Base-by-base conservation (phyloP, 2,797 vertebrate species). In the Galago senegalensis region DNA sequence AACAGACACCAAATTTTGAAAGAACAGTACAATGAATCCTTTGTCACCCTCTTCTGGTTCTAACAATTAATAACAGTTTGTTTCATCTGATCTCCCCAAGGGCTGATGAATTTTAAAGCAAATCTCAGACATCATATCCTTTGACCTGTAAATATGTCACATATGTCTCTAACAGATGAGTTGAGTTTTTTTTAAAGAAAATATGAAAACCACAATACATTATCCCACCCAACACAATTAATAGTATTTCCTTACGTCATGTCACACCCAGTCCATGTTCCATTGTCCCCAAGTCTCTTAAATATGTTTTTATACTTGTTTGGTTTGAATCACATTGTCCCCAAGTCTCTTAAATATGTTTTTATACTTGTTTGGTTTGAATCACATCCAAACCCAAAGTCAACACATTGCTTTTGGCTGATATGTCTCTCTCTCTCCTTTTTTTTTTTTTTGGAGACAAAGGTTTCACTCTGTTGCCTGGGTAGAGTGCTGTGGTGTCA, bases 341-440 rank as follows among this genome's bases (percentile, higher is more conserved):
- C n/a, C 16, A 65, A 1, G 81, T 95, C 60, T 91, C 67, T 95
- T 89, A 75, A 91, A 93, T 80, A n/a, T 63, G 14, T 76, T 91
- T 88, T 85, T 81, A 70, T 23, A 81, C 18, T 81, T 95, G 43
- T 63, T 91, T 77, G 92, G 60, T 92, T 91, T 96, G 76, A 90
- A 37, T 93, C 43, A 18, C 29, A 70, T 63, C 53, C 70, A 89
- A 43, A 84, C 37, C 93, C 27, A 84, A 91, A 49, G 58, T 67
- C 60, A 89, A 63, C 85, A 85, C 10, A 21, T 86, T 91, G 40
- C 84, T 88, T 93, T 88, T 85, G 60, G 37, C 21, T 91, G 79
- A 29, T 81, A 43, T 18, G 25, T 58, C 91, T 92, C 37, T 37
- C 56, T 82, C 73, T 91, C 53, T 93, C 63, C 72, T 4, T 53